phyloP scores from a whole-genome alignment of 2,797 vertebrate species.

The Amblyraja radiata region DNA sequence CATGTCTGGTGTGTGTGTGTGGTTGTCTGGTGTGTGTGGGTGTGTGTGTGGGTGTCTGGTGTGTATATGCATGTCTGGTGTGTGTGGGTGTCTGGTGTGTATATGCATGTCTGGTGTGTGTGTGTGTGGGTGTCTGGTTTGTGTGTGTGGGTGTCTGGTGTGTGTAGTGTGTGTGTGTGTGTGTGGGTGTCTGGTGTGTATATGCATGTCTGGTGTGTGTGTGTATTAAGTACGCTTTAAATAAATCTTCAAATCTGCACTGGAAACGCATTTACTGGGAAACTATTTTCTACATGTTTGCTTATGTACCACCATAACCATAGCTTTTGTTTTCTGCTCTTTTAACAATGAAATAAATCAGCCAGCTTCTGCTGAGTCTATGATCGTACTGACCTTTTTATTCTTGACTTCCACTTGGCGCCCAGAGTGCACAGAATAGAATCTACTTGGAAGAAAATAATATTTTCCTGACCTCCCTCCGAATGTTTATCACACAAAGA shows the following conservation, averaged over 20 bases:
- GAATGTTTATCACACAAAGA: background rate
- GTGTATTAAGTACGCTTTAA: background rate
- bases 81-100: no score
- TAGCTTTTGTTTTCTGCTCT: background rate
- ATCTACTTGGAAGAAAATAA: background rate
- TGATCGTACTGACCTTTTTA: background rate
- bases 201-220: no score
- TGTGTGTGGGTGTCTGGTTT: no score
- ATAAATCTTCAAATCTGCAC: background rate
- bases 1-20: no score
- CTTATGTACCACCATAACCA: background rate
- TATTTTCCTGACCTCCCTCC: background rate
- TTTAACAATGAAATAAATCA: background rate
- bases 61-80: background rate
- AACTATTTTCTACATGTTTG: background rate
- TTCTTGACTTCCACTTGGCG: background rate
- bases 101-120: no score
- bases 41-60: background rate
- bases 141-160: no score
- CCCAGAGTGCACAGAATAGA: background rate
- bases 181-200: no score
- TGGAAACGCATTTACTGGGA: background rate
- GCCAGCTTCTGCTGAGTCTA: background rate
- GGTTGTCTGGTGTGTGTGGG: no score
- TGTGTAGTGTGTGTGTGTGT: no score